These are phyloP conservation scores for Paradoxurus hermaphroditus DNA, from an alignment of 2,113 vertebrate genomes.

Conservation along the genomic window DNA sequence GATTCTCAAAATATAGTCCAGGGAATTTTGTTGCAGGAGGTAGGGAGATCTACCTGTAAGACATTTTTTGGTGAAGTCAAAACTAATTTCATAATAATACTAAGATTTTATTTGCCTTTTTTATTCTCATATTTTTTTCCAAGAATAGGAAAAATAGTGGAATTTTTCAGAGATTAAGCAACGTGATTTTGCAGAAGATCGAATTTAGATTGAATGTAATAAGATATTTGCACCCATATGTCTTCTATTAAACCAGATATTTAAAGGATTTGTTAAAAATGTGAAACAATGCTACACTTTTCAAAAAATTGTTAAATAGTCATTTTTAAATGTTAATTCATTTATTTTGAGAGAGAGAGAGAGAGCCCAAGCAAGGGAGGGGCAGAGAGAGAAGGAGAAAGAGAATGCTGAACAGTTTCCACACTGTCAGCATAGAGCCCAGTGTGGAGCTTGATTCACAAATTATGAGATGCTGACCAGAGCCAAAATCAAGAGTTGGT, in stretches of 20 bases:
- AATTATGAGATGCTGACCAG: not conserved
- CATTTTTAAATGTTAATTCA: not conserved
- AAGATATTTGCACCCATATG: not conserved
- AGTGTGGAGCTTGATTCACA: not conserved
- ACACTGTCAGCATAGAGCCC: not conserved
- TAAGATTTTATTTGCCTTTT: not conserved
- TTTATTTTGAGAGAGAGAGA: not conserved
- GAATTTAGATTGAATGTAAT: not conserved
- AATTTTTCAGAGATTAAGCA: not conserved
- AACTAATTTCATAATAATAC: not conserved
- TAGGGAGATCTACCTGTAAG: not conserved
- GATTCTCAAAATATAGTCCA: not conserved
- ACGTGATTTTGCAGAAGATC: not conserved
- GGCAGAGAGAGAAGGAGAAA: not conserved
- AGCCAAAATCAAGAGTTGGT: not conserved
- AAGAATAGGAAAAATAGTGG: not conserved
- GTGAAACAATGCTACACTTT: not conserved
- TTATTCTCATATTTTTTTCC: not conserved
- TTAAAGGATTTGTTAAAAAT: not conserved
- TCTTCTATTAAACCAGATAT: not conserved
- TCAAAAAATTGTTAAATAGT: not conserved
- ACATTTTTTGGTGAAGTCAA: not conserved
- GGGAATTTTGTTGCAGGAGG: not conserved
- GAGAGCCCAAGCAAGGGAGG: not conserved
- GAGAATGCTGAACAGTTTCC: not conserved